phyloP scores from a whole-genome alignment of 2,888 invertebrate species.

The Lycocerus yunnanus region DNA sequence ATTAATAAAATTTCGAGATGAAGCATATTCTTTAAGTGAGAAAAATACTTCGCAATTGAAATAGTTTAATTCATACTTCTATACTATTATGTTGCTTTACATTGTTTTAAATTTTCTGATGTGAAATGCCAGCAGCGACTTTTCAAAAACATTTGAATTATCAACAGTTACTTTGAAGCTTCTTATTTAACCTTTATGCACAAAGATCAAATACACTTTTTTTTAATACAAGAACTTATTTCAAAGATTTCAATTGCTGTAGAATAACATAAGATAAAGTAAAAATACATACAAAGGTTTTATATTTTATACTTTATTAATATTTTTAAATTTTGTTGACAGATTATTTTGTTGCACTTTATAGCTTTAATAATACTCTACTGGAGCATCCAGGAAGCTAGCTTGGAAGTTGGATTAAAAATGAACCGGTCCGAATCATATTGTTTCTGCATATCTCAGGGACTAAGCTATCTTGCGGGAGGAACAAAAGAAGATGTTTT shows the following conservation, averaged over 20 bases:
- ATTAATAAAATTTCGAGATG: no score
- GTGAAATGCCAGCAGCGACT: neutral
- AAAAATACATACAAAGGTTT: neutral
- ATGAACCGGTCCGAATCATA: no score
- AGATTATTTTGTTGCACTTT: neutral
- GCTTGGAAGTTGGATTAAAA: no score
- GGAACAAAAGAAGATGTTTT: no score
- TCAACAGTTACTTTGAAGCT: neutral
- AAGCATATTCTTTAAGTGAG: no score
- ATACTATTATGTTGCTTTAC: neutral
- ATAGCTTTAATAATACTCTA: neutral
- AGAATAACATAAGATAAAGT: neutral
- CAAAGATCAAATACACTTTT: neutral
- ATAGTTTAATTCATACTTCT: no score
- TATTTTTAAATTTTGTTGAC: neutral
- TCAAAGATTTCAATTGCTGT: neutral
- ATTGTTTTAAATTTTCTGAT: neutral
- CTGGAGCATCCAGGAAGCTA: no score
- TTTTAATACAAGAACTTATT: neutral
- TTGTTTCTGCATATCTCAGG: no score
- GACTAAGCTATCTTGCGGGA: no score
- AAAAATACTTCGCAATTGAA: no score
- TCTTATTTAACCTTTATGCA: neutral
- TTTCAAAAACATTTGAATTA: neutral
- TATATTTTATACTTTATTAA: no score